Percentiles rank a stretch among this genome's conserved stretches.
Conservation (phyloP, 2,888 invertebrate genomes). For the Enchytraeus crypticus region DNA sequence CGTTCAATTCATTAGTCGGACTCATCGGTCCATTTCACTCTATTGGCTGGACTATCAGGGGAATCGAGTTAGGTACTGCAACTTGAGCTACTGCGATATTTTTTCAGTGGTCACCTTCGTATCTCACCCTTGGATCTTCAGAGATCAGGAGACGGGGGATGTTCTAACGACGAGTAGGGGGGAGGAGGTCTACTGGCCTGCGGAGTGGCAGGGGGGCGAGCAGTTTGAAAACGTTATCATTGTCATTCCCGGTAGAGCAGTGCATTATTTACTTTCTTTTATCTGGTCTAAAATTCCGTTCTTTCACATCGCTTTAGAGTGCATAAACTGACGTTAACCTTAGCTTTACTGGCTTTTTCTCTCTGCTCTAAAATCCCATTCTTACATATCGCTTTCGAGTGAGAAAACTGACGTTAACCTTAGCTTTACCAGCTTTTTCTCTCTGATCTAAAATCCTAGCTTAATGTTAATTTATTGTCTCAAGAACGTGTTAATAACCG, state of each 20-base stretch:
- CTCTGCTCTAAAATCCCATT: no score
- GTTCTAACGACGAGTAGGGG: not conserved
- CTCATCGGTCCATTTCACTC: not conserved
- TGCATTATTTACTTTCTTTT: no score
- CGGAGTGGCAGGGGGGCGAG: conserved; percentile 2
- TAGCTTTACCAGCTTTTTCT: no score
- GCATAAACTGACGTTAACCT: no score
- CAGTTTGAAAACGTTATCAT: not conserved
- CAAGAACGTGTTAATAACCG: no score
- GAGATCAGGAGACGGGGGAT: conserved; percentile 9
- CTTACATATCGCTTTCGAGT: no score
- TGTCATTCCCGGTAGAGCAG: conserved; percentile 13
- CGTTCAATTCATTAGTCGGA: conserved; percentile 5
- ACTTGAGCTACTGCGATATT: not conserved
- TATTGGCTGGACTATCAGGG: conserved; percentile 9
- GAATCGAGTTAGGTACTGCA: conserved; percentile 3
- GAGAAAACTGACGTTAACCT: no score
- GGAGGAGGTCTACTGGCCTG: conserved; percentile 5
- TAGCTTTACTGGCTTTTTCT: no score
- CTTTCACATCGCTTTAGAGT: no score
- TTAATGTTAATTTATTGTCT: no score
- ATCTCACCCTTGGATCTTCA: conserved; percentile 16
- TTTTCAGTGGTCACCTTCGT: conserved; percentile 9
- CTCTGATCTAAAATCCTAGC: no score
- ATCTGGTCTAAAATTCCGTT: no score